Evolutionary conservation across 1,140 invertebrate genomes (phyloP).

Genomic region (Tachypleus tridentatus): DNA sequence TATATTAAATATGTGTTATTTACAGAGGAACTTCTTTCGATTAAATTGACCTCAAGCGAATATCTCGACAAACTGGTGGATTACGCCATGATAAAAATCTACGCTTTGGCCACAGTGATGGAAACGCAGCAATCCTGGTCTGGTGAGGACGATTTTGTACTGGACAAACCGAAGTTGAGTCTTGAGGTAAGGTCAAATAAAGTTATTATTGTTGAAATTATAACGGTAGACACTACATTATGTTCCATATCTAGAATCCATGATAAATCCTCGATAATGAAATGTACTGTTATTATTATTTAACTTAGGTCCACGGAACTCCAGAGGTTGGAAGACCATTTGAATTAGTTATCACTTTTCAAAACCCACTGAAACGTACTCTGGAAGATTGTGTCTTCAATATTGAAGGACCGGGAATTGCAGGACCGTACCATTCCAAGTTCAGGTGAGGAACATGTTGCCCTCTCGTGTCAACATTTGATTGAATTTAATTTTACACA

Average conservation of each 20-base stretch:
- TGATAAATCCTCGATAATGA: neutral
- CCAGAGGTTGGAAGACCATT: constrained; percentile 44
- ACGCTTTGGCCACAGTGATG: constrained; percentile 62
- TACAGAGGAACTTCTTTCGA: constrained; percentile 47
- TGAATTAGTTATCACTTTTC: constrained; percentile 52
- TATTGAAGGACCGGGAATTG: constrained; percentile 63
- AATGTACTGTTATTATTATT: neutral
- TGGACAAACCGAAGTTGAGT: constrained; percentile 57
- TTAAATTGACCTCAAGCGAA: constrained; percentile 63
- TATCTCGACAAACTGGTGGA: constrained; percentile 64
- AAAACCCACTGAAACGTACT: constrained; percentile 62
- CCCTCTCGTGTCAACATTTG: too few species aligned
- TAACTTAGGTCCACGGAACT: constrained; percentile 5
- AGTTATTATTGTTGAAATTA: too few species aligned
- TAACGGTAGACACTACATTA: too few species aligned
- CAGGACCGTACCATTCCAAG: constrained; percentile 44
- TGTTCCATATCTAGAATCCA: too few species aligned
- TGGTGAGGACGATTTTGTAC: constrained; percentile 77
- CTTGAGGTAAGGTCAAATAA: constrained; percentile 32
- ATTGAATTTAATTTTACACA: too few species aligned
- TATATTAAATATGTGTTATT: too few species aligned
- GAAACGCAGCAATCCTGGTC: constrained; percentile 79
- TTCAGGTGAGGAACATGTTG: constrained; percentile 3
- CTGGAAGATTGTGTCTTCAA: constrained; percentile 60
- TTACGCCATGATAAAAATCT: constrained; percentile 70